Conservation (phyloP, 2,113 vertebrate genomes). For the Prunella fulvescens region DNA sequence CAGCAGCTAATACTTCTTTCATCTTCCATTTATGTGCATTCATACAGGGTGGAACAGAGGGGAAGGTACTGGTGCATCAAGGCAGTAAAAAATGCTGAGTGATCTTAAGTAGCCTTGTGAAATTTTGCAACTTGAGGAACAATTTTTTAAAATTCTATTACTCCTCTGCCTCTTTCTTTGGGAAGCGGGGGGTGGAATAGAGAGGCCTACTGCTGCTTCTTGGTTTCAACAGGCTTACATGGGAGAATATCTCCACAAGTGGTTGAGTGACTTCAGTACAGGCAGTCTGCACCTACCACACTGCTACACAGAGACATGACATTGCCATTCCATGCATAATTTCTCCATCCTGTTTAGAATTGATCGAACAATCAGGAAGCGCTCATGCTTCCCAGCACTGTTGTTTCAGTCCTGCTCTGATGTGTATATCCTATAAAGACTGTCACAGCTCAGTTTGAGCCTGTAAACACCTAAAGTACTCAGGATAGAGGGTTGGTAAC, state of each 20-base stretch:
- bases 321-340: background rate
- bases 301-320: background rate
- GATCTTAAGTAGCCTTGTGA: background rate
- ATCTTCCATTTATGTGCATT: background rate
- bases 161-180: background rate
- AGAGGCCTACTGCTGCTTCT: background rate
- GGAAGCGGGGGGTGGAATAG: rapidly evolving
- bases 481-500: rapidly evolving
- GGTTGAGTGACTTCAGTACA: background rate
- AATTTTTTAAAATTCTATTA: background rate
- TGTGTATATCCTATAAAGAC: rapidly evolving
- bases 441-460: background rate
- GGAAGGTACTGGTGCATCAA: background rate
- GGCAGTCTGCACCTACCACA: background rate
- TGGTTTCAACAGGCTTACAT: background rate
- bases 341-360: background rate
- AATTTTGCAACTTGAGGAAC: background rate
- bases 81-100: background rate
- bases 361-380: background rate
- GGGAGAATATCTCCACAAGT: background rate
- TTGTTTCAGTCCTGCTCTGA: background rate
- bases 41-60: background rate
- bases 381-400: background rate
- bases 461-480: background rate
- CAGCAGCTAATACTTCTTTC: background rate